Base-by-base conservation (phyloP, 2,113 vertebrate species). In the Pseudopodoces humilis region DNA sequence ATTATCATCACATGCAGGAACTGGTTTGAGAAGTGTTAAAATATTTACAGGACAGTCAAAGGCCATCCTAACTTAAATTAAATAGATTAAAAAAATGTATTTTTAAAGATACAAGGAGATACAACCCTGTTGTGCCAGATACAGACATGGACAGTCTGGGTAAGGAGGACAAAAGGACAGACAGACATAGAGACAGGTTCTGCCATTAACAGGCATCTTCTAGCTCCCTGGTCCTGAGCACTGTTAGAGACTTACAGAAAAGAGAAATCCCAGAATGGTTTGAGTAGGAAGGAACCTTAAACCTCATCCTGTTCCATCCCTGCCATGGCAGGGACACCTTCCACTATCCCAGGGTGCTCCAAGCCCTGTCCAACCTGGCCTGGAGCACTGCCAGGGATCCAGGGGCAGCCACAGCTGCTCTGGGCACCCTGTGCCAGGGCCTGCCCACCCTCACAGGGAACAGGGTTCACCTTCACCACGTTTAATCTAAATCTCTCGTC, bases 311-410 rank as follows among this genome's bases (percentile, higher is more conserved):
- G n/a, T 35, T 27, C 50, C 63, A 68, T 1, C 2, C 17, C n/a
- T 76, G 20, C 9, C 79, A 69, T 4, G 55, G 11, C n/a, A 76
- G 55, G n/a, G n/a, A 47, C 14, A 12, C 8, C 30, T 76, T 27
- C n/a, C 63, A 31, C 43, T 2, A 0, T 2, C 3, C 41, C 79
- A 76, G 55, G 25, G 0, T 53, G 30, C 21, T 76, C n/a, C 53
- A 39, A 82, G 9, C 44, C 24, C 23, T 0, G 0, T 67, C 47
- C 63, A 62, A 0, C 4, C 30, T 31, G 46, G 16, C 11, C 53
- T 68, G 0, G 62, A 0, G 4, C 70, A 47, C 8, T 43, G 0
- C 39, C 63, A 83, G 70, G 53, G 55, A 35, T 27, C 28, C 64
- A 58, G 70, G 46, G 17, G 21, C 62, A 83, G 53, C 70, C 62